Evolutionary conservation across 2,888 invertebrate genomes (phyloP).

Genomic region (Hirtodrosophila cameraria): DNA sequence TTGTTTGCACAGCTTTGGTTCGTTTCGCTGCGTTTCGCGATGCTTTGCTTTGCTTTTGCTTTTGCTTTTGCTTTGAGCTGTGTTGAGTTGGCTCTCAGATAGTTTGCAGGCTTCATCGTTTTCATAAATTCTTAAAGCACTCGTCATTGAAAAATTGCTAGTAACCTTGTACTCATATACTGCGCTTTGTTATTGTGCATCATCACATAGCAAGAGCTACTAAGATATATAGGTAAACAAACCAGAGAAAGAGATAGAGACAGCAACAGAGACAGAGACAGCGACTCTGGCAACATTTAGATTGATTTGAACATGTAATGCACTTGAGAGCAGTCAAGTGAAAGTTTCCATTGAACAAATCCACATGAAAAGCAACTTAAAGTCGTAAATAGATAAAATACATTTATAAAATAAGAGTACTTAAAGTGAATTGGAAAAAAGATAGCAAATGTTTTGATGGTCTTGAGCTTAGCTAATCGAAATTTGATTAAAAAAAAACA

Average conservation of each 20-base stretch:
- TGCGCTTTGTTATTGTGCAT: constrained; percentile 37
- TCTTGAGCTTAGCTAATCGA: no score
- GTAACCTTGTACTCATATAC: constrained; percentile 35
- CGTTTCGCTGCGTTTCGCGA: constrained; percentile 44
- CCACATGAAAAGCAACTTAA: no score
- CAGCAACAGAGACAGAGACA: neutral
- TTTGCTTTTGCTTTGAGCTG: constrained; percentile 26
- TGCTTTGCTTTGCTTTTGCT: constrained; percentile 12
- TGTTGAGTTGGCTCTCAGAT: constrained; percentile 36
- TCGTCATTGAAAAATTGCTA: constrained; percentile 62
- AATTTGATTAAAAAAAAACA: no score
- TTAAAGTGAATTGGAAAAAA: no score
- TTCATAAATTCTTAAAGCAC: constrained; percentile 72
- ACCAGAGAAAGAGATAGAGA: neutral
- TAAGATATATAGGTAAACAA: no score
- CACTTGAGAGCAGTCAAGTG: constrained; percentile 62
- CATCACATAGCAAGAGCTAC: constrained; percentile 9
- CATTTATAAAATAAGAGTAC: no score
- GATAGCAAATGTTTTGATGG: no score
- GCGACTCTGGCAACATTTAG: constrained; percentile 50
- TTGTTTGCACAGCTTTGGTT: constrained; percentile 59
- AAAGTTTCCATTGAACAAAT: constrained; percentile 50
- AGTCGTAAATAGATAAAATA: no score
- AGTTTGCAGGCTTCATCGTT: constrained; percentile 60
- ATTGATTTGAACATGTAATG: constrained; percentile 60